Percentiles rank a stretch among this genome's conserved stretches.
Conservation (phyloP, 2,888 invertebrate genomes). For the Colostygia pectinataria region DNA sequence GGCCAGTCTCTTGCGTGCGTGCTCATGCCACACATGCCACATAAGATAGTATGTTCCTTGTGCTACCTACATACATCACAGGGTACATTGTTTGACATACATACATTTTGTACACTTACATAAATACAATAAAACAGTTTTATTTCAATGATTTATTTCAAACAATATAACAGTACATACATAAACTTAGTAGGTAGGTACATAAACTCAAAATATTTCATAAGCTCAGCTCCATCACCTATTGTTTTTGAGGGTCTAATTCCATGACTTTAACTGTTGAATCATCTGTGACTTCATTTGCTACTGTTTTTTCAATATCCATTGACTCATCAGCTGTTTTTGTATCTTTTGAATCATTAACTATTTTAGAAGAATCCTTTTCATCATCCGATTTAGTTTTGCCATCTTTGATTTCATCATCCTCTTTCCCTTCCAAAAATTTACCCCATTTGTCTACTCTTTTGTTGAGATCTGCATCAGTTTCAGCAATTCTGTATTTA, state of each 20-base stretch:
- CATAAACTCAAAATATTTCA: background rate
- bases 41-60: too few species aligned
- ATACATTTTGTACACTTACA: too few species aligned
- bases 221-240: slow-evolving; percentile 1
- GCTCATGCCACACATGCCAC: too few species aligned
- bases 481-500: slow-evolving; percentile 95
- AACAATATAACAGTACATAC: slow-evolving; percentile 2
- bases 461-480: slow-evolving; percentile 91
- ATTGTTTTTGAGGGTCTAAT: background rate
- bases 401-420: slow-evolving; percentile 28
- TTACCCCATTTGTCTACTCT: slow-evolving; percentile 94
- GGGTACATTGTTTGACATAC: too few species aligned
- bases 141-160: slow-evolving; percentile 3
- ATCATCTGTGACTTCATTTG: background rate
- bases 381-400: slow-evolving; percentile 2
- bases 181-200: background rate
- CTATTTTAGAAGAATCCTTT: slow-evolving; percentile 1
- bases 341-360: slow-evolving; percentile 3
- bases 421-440: slow-evolving; percentile 86
- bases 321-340: background rate
- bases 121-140: background rate
- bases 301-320: background rate
- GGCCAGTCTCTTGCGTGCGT: too few species aligned
- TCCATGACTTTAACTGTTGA: background rate
- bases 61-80: too few species aligned